These are phyloP conservation scores for Gerris lacustris DNA, from an alignment of 2,888 invertebrate genomes.

Conservation along the genomic window DNA sequence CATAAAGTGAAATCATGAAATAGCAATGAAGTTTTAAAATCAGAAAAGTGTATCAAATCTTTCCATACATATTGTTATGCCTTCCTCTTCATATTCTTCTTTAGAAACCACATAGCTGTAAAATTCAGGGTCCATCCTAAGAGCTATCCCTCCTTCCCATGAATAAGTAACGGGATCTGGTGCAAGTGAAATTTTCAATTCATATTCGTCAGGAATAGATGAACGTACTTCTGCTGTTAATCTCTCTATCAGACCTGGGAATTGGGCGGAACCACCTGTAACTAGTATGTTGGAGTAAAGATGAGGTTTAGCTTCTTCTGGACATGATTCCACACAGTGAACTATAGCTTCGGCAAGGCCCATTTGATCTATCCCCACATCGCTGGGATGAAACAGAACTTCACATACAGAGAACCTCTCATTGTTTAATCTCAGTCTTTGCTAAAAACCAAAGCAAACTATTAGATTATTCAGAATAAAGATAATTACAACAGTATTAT, in stretches of 20 bases:
- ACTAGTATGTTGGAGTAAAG: constrained; percentile 72
- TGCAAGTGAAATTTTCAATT: constrained; percentile 58
- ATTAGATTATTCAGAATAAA: not conserved
- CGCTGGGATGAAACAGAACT: constrained; percentile 83
- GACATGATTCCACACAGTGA: constrained; percentile 60
- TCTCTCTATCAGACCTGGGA: constrained; percentile 73
- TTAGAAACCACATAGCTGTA: constrained; percentile 58
- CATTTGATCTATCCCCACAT: constrained; percentile 81
- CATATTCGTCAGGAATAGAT: constrained; percentile 61
- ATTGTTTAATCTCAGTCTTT: constrained; percentile 76
- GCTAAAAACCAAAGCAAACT: constrained; percentile 38
- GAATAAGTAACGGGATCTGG: constrained; percentile 66
- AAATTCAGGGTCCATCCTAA: constrained; percentile 63
- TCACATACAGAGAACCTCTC: constrained; percentile 94
- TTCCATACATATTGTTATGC: constrained; percentile 47
- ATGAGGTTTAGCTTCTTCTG: constrained; percentile 59
- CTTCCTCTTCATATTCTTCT: constrained; percentile 83
- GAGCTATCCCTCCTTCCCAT: constrained; percentile 74
- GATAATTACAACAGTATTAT: not conserved
- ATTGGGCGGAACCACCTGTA: constrained; percentile 65
- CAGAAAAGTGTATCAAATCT: constrained; percentile 38
- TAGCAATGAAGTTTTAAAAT: too few species aligned
- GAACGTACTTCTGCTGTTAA: constrained; percentile 65
- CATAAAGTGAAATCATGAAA: too few species aligned
- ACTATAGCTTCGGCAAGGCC: constrained; percentile 84